A percentile compares a stretch with the other conserved stretches of the same genome.
These are phyloP conservation scores for Pedetes capensis DNA, from an alignment of 2,113 vertebrate genomes.

Conservation along the genomic window DNA sequence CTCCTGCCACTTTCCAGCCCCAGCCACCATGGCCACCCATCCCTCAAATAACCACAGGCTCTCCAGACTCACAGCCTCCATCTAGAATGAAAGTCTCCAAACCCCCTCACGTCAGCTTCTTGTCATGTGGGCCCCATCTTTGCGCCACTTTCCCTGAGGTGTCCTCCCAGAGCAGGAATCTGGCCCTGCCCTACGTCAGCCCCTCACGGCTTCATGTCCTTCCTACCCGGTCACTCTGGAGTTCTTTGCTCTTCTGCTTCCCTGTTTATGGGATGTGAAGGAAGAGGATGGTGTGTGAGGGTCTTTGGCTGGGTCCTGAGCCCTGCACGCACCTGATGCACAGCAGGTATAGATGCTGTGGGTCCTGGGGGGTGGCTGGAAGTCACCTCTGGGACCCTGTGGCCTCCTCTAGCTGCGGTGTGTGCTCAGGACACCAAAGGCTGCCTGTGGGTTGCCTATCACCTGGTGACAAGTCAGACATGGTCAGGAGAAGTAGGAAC, in stretches of 20 bases:
- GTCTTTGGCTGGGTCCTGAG: not conserved
- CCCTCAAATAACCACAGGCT: rapidly evolving
- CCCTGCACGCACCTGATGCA: not conserved
- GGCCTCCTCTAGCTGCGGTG: not conserved
- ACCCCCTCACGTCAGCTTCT: not conserved
- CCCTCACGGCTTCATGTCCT: not conserved
- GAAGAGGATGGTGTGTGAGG: not conserved
- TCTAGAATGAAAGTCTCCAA: not conserved
- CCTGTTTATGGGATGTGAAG: not conserved
- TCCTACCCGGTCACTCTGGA: not conserved
- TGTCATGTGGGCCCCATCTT: not conserved
- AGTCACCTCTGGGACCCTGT: not conserved
- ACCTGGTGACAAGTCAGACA: not conserved
- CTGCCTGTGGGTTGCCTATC: not conserved
- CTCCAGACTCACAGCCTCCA: not conserved
- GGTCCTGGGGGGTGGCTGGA: not conserved
- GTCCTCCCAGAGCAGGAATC: not conserved
- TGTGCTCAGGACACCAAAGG: not conserved
- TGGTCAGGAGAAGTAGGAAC: not conserved
- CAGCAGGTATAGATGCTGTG: not conserved
- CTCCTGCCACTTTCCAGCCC: no score
- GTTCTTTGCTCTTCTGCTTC: not conserved
- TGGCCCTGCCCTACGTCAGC: not conserved
- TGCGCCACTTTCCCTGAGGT: rapidly evolving
- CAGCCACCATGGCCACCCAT: rapidly evolving